Evolutionary conservation across 2,113 vertebrate genomes (phyloP), one percentile per base, ranked within the genome.

Genomic region (Dissostichus mawsoni): DNA sequence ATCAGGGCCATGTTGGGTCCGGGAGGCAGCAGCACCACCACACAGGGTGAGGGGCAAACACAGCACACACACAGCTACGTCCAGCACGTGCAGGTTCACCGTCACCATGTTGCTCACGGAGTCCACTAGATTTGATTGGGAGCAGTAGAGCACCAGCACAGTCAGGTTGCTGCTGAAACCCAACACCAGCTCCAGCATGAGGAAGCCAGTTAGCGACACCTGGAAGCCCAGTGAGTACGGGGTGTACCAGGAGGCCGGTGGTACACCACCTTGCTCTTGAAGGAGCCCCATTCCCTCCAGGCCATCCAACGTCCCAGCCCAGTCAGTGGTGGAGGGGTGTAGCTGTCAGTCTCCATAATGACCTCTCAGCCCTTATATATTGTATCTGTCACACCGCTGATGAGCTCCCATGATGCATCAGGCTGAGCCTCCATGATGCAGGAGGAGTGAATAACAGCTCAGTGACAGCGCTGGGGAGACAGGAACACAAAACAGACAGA

Each of bases 51-150:
- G 88, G 0, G 95, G 95, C 45, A 95, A 90, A 69, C 95, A 96
- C 44, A 96, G 90, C 57, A 94, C 89, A n/a, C 95, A 96, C 69
- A 96, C 93, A n/a, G 85, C 92, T 76, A 96, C 92, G 47, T 95
- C 95, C 82, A 96, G 87, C 20, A 96, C 93, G 0, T 95, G 95
- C 70, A 96, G 92, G 82, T 95, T 96, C 57, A 96, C 90, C 0
- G 94, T 95, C 84, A 95, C 95, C 90, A 95, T 93, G 76, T 96
- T 96, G 89, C 96, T 96, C 82, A 96, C 96, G 0, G 95, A 96
- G 80, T 96, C 94, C 57, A 96, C 93, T 67, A 95, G 87, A 66
- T 94, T 94, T 47, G 94, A 94, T 75, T 96, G 96, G 63, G 95
- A 94, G 74, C 92, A 95, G 89, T 96, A 96, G 69, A 97, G 92